A percentile compares a stretch with the other conserved stretches of the same genome.
Evolutionary conservation across 2,113 vertebrate species (phyloP).

Genomic region (Gallinago jamesoni): DNA sequence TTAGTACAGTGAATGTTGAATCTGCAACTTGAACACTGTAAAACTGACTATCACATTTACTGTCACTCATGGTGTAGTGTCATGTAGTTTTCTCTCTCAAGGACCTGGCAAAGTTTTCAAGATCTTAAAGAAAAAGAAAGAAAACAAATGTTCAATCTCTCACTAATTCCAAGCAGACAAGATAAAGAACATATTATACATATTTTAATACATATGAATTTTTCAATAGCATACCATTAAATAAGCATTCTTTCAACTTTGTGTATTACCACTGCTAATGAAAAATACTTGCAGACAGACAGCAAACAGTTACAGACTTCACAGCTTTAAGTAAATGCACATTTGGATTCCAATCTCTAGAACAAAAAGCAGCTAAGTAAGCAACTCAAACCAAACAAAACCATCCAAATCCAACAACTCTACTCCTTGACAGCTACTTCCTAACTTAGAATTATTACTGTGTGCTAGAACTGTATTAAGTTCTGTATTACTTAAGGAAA

Average conservation of each 20-base stretch:
- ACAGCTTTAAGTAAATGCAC: neutral
- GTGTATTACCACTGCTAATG: neutral
- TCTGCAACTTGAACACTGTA: constrained; percentile 98
- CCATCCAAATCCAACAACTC: neutral
- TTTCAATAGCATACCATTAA: neutral
- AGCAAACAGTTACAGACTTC: neutral
- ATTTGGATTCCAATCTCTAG: neutral
- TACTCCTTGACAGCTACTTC: neutral
- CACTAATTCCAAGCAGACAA: neutral
- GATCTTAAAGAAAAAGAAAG: constrained; percentile 60
- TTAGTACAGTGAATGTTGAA: constrained; percentile 95
- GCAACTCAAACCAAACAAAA: neutral
- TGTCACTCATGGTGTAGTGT: constrained; percentile 92
- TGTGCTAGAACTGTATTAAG: neutral
- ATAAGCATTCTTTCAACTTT: neutral
- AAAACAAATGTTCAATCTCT: constrained; percentile 7
- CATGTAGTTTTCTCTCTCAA: constrained; percentile 60
- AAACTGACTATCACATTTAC: constrained; percentile 88
- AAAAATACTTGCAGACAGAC: neutral
- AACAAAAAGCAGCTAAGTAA: constrained; percentile 4
- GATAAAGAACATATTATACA: neutral
- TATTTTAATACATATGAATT: neutral
- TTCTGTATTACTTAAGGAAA: neutral
- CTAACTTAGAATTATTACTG: neutral
- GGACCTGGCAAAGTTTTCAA: constrained; percentile 47